Evolutionary conservation across 2,113 vertebrate species (phyloP), one percentile per base, ranked within the genome.

Genomic region (Chroicocephalus ridibundus): DNA sequence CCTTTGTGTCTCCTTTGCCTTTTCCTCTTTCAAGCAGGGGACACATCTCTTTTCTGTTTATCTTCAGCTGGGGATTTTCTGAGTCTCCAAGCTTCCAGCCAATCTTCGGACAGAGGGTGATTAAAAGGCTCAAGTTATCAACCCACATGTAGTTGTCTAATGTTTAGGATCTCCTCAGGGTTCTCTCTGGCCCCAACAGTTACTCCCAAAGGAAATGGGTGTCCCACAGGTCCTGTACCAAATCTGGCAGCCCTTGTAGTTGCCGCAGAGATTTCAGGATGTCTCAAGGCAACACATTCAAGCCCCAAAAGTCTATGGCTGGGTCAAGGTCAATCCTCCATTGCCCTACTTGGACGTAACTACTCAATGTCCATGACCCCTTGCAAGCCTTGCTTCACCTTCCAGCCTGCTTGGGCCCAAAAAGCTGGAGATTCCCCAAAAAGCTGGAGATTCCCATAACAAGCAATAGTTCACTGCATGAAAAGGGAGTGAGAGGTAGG

Each of bases 391-490:
- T 40, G 2, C 13, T 79, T 86, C 40, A 34, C 13, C 12, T 69
- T 16, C 46, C 42, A 88, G 7, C 52, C n/a, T 66, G 6, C 36
- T 78, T 77, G 66, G 9, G 27, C 66, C 36, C 44, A 2, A 13
- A 65, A 36, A 5, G 3, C 46, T 36, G 38, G 38, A 38, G 38
- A 38, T 38, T 38, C 38, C 66, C 36, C 44, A 2, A 13, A 65
- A 36, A 5, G 3, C 46, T 36, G 34, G 24, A 68, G 19, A 8
- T 26, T 79, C 26, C 42, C 69, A 34, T 58, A 47, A 44, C 1
- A 1, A 70, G 32, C 18, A 14, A 18, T 5, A 46, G 12, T 4
- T 80, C 14, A 5, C 42, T 47, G 81, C 61, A 46, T 0, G 0
- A 32, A 74, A 61, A 70, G 2, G 13, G 13, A 5, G 1, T 18